Conservation (phyloP, 2,797 vertebrate genomes). For the Holocentrus rufus region DNA sequence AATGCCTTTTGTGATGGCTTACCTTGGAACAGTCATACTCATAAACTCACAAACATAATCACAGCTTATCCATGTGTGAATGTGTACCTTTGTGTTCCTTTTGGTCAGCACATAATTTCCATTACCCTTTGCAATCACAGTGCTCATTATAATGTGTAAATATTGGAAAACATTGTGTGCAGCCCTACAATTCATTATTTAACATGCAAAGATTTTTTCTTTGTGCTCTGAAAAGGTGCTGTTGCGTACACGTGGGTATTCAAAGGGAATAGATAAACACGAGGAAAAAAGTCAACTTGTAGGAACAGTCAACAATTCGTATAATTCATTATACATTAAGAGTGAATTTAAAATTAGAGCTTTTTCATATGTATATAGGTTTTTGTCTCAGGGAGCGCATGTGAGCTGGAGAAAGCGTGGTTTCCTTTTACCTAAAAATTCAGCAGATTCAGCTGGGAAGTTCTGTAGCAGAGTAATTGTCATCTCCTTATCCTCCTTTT, state of each 20-base stretch:
- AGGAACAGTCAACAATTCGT: not conserved
- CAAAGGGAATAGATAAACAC: slow-evolving; percentile 5
- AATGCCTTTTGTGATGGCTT: slow-evolving; percentile 32
- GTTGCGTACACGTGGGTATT: slow-evolving; percentile 6
- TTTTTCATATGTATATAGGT: not conserved
- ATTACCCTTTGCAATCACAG: slow-evolving; percentile 28
- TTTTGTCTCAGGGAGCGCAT: not conserved
- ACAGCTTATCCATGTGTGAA: slow-evolving; percentile 3
- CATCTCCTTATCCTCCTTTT: slow-evolving; percentile 35
- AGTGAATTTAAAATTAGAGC: not conserved
- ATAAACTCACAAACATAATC: slow-evolving; percentile 14
- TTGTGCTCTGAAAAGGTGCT: not conserved
- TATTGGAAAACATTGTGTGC: slow-evolving; percentile 25
- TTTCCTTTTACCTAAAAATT: not conserved
- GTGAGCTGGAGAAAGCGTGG: not conserved
- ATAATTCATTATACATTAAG: not conserved
- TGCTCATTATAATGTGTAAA: slow-evolving; percentile 34
- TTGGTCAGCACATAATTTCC: slow-evolving; percentile 3
- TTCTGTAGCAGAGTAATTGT: slow-evolving; percentile 26
- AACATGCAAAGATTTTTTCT: slow-evolving; percentile 10
- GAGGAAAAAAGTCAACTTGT: not conserved
- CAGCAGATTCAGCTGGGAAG: not conserved
- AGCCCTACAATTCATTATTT: slow-evolving; percentile 42
- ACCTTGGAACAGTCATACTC: slow-evolving; percentile 6
- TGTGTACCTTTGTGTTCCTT: slow-evolving; percentile 14